Conservation (phyloP, 2,888 invertebrate genomes). For the Protodeltote pygarga region DNA sequence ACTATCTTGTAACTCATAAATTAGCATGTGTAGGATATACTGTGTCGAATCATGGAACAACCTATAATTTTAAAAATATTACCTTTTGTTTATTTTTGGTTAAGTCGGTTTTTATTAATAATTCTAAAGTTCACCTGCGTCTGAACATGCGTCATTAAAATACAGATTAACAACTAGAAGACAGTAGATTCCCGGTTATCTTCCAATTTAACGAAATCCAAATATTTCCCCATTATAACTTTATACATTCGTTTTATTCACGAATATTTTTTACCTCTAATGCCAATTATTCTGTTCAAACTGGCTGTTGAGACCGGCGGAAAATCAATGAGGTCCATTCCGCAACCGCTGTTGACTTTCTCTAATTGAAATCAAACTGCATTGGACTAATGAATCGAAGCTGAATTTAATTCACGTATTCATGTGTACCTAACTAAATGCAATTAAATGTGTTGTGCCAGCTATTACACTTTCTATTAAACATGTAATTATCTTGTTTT, state of each 20-base stretch:
- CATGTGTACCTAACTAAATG: slow-evolving; percentile 12
- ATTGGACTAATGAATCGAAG: slow-evolving; percentile 65
- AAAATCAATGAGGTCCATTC: slow-evolving; percentile 66
- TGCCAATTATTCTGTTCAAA: slow-evolving; percentile 45
- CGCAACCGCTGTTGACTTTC: slow-evolving; percentile 69
- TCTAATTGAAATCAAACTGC: slow-evolving; percentile 80
- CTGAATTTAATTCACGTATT: slow-evolving; percentile 50
- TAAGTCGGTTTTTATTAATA: too few relatives aligned
- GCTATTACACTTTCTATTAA: slow-evolving; percentile 10
- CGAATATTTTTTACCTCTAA: slow-evolving; percentile 13
- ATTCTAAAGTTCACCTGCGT: too few relatives aligned
- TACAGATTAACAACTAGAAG: too few relatives aligned
- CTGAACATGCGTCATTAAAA: too few relatives aligned
- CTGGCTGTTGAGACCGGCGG: slow-evolving; percentile 48
- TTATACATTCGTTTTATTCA: not conserved
- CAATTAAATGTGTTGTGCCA: slow-evolving; percentile 18
- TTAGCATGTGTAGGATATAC: too few relatives aligned
- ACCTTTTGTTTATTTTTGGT: too few relatives aligned
- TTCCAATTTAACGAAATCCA: not conserved
- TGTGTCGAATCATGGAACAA: too few relatives aligned
- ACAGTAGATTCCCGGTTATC: too few relatives aligned
- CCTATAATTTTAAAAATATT: too few relatives aligned
- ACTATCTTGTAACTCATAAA: too few relatives aligned
- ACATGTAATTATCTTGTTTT: slow-evolving; percentile 58
- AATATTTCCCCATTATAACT: not conserved